Percentiles rank a stretch among this genome's conserved stretches.
Evolutionary conservation across 2,888 invertebrate genomes (phyloP).

Genomic region (Calliopum simillimum): DNA sequence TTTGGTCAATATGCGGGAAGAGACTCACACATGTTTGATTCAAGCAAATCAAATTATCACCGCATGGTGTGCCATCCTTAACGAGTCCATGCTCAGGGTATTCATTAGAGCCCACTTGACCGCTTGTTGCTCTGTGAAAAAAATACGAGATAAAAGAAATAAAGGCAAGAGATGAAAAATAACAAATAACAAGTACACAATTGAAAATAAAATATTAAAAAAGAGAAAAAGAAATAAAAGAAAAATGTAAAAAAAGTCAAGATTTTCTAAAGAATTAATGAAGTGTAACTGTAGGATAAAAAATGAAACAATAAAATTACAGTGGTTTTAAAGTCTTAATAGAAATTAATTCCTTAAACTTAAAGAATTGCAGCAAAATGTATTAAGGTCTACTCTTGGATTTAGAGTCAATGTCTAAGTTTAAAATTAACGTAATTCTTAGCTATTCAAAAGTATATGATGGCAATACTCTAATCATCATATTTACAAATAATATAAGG

Average conservation of each 20-base stretch:
- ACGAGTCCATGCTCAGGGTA: constrained; percentile 88
- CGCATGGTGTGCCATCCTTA: constrained; percentile 93
- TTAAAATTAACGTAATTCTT: no score
- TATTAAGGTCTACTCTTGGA: no score
- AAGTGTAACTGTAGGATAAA: neutral
- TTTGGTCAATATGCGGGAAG: constrained; percentile 85
- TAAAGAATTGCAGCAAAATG: no score
- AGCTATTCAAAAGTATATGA: no score
- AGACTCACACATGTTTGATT: constrained; percentile 92
- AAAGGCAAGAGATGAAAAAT: neutral
- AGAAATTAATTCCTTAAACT: no score
- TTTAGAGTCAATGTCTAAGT: no score
- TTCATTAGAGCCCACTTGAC: constrained; percentile 73
- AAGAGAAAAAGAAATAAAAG: neutral
- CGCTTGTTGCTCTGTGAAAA: constrained; percentile 77
- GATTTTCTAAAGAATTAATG: neutral
- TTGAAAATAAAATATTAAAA: neutral
- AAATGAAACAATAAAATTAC: no score
- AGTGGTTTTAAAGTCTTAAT: no score
- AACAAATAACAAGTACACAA: neutral
- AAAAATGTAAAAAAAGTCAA: neutral
- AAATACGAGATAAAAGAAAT: neutral
- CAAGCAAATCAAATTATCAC: constrained; percentile 91
- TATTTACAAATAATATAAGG: no score
- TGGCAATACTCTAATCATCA: no score